Base-by-base conservation (phyloP, 2,797 vertebrate genomes). In the Danio choprae region DNA sequence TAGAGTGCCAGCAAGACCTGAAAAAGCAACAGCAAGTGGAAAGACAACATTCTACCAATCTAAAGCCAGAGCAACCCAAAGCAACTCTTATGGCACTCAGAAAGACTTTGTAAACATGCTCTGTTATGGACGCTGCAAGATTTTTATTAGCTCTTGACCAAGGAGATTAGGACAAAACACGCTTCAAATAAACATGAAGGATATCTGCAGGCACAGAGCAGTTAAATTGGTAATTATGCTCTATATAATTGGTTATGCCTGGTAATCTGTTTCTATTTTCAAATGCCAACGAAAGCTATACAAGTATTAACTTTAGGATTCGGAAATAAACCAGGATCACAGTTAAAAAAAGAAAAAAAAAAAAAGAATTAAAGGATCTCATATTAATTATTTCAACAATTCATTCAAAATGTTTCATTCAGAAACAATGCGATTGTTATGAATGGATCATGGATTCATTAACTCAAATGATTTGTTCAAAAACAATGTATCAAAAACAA, bases 181-280 rank as follows among this genome's bases (percentile, higher is more conserved):
- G n/a, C 51, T 43, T 72, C 69, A 44, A 71, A 72, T 77, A 44
- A 77, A 56, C 63, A 67, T 11, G 22, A 36, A 36, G 74, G 74
- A 67, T 74, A 77, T 77, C 62, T 77, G 74, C 11, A 67, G 50
- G 50, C 50, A 44, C 62, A 67, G 40, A 77, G 40, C 74, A 56
- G 62, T 56, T 56, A 56, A 36, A 77, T 18, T 56, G 51, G 50
- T 56, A 56, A 77, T 58, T 67, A 13, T 3, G 4, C 62, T 18
- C 9, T n/a, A 65, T 5, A 5, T 44, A 76, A 43, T 44, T 44
- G 76, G 62, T 38, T 18, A 55, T 76, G 48, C 15, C 6, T 3
- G 48, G 7, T 64, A 75, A 75, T 43, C 36, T 4, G 0, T 41
- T 76, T 41, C 48, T 43, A 12, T 75, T 63, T 41, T 20, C 11